phyloP scores from a whole-genome alignment of 2,888 invertebrate genomes.

The Dicyrtoma fusca region DNA sequence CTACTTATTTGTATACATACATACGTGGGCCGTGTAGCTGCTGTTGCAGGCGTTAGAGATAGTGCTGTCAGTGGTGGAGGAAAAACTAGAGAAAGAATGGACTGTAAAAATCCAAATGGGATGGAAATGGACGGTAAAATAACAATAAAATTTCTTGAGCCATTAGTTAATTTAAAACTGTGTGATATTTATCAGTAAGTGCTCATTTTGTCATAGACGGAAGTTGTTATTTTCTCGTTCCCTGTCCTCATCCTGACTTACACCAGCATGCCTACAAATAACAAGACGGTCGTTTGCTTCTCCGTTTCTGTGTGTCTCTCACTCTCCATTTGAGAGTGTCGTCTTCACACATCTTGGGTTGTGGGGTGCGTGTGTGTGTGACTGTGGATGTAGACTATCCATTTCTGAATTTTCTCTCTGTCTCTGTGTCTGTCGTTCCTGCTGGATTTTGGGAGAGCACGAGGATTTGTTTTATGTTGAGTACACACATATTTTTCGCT shows the following conservation, averaged over 20 bases:
- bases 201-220: conserved; percentile 15
- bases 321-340: not conserved
- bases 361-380: too few relatives aligned
- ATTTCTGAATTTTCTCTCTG: conserved; percentile 2
- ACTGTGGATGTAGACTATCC: too few relatives aligned
- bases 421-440: conserved; percentile 2
- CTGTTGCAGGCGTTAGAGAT: not conserved
- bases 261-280: not conserved
- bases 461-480: conserved; percentile 20
- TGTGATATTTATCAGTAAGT: conserved; percentile 24
- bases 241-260: conserved; percentile 1
- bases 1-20: too few relatives aligned
- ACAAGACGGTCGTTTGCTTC: conserved; percentile 5
- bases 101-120: conserved; percentile 2
- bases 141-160: conserved; percentile 8
- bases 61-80: not conserved
- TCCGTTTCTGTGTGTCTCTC: not conserved
- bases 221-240: not conserved
- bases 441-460: not conserved
- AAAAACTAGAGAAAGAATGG: not conserved
- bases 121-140: not conserved
- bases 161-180: conserved; percentile 36
- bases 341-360: too few relatives aligned
- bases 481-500: conserved; percentile 33
- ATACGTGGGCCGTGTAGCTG: not conserved